These are phyloP conservation scores for Xenentodon cancila DNA, from an alignment of 2,797 vertebrate genomes.

Conservation along the genomic window DNA sequence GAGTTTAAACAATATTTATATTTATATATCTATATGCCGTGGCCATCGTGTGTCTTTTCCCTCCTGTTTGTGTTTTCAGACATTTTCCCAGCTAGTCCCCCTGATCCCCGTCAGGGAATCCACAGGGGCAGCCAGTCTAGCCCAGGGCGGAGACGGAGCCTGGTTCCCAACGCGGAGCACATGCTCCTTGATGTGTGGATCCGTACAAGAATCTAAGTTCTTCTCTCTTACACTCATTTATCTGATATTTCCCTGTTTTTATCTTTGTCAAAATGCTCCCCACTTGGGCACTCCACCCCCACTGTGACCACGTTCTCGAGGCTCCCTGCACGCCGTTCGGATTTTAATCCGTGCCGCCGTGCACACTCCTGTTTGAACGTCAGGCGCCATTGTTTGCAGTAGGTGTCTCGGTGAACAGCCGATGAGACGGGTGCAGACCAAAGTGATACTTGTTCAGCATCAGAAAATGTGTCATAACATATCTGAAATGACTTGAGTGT, in stretches of 20 bases:
- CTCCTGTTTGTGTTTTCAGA: conserved; percentile 53
- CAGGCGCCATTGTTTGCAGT: conserved; percentile 9
- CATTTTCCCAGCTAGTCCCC: conserved; percentile 63
- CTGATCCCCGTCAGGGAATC: conserved; percentile 51
- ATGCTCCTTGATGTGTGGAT: conserved; percentile 57
- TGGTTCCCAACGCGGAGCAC: conserved; percentile 55
- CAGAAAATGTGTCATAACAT: no score
- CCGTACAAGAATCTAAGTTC: conserved; percentile 56
- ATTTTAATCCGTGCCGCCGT: neutral
- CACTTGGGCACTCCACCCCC: neutral
- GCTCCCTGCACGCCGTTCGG: neutral
- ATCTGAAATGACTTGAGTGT: neutral
- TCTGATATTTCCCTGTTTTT: neutral
- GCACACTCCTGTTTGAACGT: conserved; percentile 5
- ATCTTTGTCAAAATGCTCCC: neutral
- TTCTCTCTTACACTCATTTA: conserved; percentile 46
- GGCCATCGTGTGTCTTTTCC: conserved; percentile 42
- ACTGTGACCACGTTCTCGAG: neutral
- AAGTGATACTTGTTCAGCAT: no score
- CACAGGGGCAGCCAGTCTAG: conserved; percentile 48
- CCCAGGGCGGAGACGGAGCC: conserved; percentile 36
- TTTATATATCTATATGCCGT: conserved; percentile 7
- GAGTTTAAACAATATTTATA: conserved; percentile 40
- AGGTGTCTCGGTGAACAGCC: neutral
- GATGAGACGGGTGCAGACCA: neutral